Percentiles rank a stretch among this genome's conserved stretches.
These are phyloP conservation scores for Chloropsis cyanopogon DNA, from an alignment of 2,113 vertebrate genomes.

Conservation along the genomic window DNA sequence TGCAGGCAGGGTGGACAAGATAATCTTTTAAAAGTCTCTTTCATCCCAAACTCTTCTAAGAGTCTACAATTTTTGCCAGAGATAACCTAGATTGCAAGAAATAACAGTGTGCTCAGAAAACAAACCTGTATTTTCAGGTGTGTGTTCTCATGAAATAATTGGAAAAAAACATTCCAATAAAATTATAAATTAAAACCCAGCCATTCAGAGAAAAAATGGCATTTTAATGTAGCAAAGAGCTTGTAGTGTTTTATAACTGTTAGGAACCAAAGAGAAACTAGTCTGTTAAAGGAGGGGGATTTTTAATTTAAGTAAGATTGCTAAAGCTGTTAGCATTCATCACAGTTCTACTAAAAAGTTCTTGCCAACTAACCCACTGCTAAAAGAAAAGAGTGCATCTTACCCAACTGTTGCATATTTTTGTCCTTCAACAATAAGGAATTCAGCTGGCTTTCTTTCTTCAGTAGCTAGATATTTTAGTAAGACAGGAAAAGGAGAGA, in stretches of 20 bases:
- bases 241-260: not conserved
- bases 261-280: not conserved
- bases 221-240: not conserved
- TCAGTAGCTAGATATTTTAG: constrained; percentile 74
- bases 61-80: not conserved
- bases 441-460: constrained; percentile 88
- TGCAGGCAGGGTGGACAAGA: not conserved
- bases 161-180: not conserved
- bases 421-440: constrained; percentile 87
- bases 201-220: not conserved
- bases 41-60: not conserved
- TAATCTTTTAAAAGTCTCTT: not conserved
- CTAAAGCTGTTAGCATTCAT: not conserved
- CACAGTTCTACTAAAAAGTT: not conserved
- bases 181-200: not conserved
- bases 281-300: not conserved
- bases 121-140: not conserved
- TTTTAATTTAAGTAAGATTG: not conserved
- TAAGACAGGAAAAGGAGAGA: constrained; percentile 31
- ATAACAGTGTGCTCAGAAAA: not conserved
- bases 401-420: constrained; percentile 97
- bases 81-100: not conserved
- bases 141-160: not conserved
- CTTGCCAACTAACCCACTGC: not conserved
- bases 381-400: constrained; percentile 30